Base-by-base conservation (phyloP, 2,888 invertebrate species). In the Epicampocera succincta region DNA sequence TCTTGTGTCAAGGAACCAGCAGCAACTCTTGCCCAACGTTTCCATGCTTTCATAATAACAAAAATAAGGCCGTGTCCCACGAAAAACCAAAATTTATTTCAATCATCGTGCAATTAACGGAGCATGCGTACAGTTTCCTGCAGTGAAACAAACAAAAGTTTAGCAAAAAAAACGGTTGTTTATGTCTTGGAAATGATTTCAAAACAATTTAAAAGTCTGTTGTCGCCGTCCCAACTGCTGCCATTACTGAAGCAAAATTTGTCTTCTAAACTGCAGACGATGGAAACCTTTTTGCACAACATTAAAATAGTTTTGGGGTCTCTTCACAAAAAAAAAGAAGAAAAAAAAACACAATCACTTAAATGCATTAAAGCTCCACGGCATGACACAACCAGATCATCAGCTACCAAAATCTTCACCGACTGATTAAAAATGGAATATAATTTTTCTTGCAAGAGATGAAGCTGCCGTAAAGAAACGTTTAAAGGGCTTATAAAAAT, bases 381-480 rank as follows among this genome's bases (percentile, higher is more conserved):
- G 71, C 61, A 58, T 78, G 77, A 71, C 74, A 78, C 74, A 82
- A 71, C 48, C 65, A 66, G 50, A 76, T 82, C 74, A 78, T 66
- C 66, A 33, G 78, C 82, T 82, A 78, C 71, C 78, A 77, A 76
- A 73, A 82, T 74, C 74, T 69, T 2, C 33, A 78, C 15, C 40
- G 78, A 60, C 65, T 74, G 82, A 78, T 82, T 78, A 75, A 82
- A 82, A 74, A 61, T 82, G 81, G 69, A 66, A 65, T 60, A 74
- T 52, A 29, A 46, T 54, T 76, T 69, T 68, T 65, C 40, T 40
- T 48, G 3, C 12, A 48, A n/a, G 29, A 21, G 2, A 54, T 17
- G 25, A 60, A 42, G 42, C 29, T 12, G 52, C n/a, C 29, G 17
- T 54, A 15, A 50, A 21, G 13, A 21, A 66, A 44, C 19, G 17